Conservation (phyloP, 2,797 vertebrate species). For the Pseudotriccus pelzelni region DNA sequence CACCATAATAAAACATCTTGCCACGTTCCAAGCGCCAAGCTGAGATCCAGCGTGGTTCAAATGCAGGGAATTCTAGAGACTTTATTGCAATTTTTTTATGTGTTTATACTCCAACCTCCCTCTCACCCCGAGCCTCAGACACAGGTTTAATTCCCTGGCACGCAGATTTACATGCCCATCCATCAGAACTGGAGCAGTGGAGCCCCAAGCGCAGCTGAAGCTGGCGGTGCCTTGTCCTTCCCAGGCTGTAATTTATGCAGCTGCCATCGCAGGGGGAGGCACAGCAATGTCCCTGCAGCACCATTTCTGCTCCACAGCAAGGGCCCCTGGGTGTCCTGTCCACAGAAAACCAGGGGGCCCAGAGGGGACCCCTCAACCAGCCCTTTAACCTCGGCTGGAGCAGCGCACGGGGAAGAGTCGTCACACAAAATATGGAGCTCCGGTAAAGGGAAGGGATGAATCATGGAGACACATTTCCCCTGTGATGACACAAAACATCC, state of each 20-base stretch:
- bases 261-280: neutral
- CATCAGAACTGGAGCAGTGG: neutral
- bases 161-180: neutral
- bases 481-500: neutral
- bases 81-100: neutral
- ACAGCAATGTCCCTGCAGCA: neutral
- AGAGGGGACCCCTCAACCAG: neutral
- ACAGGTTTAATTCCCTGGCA: neutral
- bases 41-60: neutral
- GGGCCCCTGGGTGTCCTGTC: neutral
- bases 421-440: neutral
- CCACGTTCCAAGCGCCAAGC: neutral
- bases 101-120: neutral
- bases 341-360: neutral
- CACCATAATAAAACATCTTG: conserved; percentile 34
- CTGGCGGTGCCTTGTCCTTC: neutral
- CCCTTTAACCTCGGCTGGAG: neutral
- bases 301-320: neutral
- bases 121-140: neutral
- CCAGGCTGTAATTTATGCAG: neutral
- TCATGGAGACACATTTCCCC: neutral
- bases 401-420: neutral
- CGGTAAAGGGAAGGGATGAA: neutral
- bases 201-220: neutral
- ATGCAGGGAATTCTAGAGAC: neutral